Conservation (phyloP, 92 coral and sea anemone genomes). For the Umimayanthus kanabou region DNA sequence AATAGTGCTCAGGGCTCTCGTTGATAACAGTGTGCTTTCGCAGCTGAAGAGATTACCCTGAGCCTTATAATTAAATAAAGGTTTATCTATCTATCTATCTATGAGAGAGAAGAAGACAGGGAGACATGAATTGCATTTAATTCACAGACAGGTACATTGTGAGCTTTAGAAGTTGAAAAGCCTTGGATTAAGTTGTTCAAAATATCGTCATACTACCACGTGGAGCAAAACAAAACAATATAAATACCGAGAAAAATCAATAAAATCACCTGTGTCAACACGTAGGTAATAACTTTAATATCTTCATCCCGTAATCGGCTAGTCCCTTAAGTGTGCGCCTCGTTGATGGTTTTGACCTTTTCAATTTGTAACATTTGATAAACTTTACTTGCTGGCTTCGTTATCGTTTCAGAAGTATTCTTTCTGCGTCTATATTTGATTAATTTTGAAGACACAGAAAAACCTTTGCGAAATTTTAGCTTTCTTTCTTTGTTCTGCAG, state of each 20-base stretch:
- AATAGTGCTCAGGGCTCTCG: no score
- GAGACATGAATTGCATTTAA: no score
- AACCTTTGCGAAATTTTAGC: neutral
- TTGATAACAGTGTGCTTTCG: no score
- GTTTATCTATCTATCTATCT: no score
- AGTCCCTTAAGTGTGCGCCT: neutral
- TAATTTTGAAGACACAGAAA: neutral
- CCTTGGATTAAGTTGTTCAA: conserved; percentile 15
- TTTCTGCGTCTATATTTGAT: neutral
- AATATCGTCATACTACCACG: conserved; percentile 7
- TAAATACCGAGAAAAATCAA: conserved; percentile 25
- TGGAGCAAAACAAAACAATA: conserved; percentile 35
- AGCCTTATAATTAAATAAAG: no score
- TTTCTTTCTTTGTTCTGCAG: conserved; percentile 17
- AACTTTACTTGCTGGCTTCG: neutral
- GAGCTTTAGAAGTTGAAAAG: neutral
- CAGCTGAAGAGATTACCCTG: no score
- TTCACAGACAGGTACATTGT: neutral
- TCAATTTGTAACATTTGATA: neutral
- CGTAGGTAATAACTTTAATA: conserved; percentile 15
- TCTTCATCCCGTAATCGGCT: conserved; percentile 22
- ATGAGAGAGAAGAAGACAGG: no score
- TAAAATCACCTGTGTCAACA: conserved; percentile 43
- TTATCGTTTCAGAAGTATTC: neutral
- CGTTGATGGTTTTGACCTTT: neutral